A percentile compares a stretch with the other conserved stretches of the same genome.
phyloP scores from a whole-genome alignment of 2,888 invertebrate genomes.

The Polydesmus complanatus region DNA sequence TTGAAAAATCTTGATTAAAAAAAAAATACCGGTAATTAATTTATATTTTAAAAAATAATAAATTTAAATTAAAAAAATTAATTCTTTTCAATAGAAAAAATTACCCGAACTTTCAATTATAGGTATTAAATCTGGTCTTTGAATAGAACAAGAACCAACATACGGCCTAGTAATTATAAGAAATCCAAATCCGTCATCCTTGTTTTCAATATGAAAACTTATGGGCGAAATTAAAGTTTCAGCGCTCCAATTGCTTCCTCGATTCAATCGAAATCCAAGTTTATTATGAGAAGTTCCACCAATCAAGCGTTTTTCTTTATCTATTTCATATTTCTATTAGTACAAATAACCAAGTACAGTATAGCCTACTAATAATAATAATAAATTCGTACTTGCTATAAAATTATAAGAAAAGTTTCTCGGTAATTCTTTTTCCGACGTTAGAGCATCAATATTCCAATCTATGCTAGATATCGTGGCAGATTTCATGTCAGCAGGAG shows the following conservation, averaged over 20 bases:
- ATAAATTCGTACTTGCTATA: neutral
- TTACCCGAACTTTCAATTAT: neutral
- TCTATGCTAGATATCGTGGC: neutral
- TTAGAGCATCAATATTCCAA: neutral
- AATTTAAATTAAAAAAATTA: neutral
- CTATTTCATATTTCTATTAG: neutral
- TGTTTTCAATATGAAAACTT: neutral
- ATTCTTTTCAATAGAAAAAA: too few species aligned
- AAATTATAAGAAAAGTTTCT: too few species aligned
- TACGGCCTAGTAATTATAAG: neutral
- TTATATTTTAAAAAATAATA: neutral
- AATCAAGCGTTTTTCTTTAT: neutral
- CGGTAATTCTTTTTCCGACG: too few species aligned
- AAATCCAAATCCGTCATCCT: neutral
- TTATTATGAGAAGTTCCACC: neutral
- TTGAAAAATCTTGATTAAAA: neutral
- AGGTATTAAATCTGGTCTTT: neutral
- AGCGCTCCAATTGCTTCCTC: neutral
- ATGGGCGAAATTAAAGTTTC: neutral
- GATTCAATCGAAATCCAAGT: neutral
- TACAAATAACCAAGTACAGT: neutral
- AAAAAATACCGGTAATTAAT: neutral
- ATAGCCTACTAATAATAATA: neutral
- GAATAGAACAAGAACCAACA: neutral
- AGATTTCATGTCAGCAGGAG: neutral